Evolutionary conservation across 2,888 invertebrate species (phyloP).

Genomic region (Azorinus chamasolen): DNA sequence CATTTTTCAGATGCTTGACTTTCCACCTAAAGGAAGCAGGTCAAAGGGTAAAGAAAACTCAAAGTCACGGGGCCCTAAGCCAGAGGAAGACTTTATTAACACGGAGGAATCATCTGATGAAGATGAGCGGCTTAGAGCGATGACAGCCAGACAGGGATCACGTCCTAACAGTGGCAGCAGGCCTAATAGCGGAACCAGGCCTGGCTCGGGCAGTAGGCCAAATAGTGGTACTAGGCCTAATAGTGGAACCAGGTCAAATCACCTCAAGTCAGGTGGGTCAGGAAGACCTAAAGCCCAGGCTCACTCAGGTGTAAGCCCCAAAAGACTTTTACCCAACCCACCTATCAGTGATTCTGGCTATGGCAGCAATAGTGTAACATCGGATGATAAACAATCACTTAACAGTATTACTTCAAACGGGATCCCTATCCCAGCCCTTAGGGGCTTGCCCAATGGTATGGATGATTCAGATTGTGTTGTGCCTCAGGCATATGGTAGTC

Average conservation of each 20-base stretch:
- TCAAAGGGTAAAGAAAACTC: constrained; percentile 16
- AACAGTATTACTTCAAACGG: constrained; percentile 27
- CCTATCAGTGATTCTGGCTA: constrained; percentile 7
- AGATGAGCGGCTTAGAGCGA: constrained; percentile 34
- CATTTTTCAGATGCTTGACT: constrained; percentile 23
- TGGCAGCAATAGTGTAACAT: constrained; percentile 11
- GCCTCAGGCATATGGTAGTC: constrained; percentile 40
- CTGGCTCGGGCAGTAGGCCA: constrained; percentile 60
- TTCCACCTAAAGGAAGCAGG: constrained; percentile 37
- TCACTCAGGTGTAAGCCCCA: constrained; percentile 6
- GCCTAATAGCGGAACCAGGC: constrained; percentile 68
- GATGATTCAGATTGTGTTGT: constrained; percentile 27
- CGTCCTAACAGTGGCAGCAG: constrained; percentile 73
- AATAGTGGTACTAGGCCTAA: constrained; percentile 64
- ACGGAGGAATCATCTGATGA: constrained; percentile 76
- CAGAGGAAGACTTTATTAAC: constrained; percentile 80
- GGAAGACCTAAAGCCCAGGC: constrained; percentile 31
- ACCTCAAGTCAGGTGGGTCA: constrained; percentile 1
- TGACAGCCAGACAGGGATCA: constrained; percentile 57
- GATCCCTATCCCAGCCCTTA: constrained; percentile 36
- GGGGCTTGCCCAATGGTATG: constrained; percentile 21
- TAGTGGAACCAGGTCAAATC: constrained; percentile 9
- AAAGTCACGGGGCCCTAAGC: constrained; percentile 74
- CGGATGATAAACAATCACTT: constrained; percentile 9
- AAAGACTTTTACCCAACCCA: constrained; percentile 9